These are phyloP conservation scores for Tinamus major DNA, from an alignment of 2,797 vertebrate genomes.

Conservation along the genomic window DNA sequence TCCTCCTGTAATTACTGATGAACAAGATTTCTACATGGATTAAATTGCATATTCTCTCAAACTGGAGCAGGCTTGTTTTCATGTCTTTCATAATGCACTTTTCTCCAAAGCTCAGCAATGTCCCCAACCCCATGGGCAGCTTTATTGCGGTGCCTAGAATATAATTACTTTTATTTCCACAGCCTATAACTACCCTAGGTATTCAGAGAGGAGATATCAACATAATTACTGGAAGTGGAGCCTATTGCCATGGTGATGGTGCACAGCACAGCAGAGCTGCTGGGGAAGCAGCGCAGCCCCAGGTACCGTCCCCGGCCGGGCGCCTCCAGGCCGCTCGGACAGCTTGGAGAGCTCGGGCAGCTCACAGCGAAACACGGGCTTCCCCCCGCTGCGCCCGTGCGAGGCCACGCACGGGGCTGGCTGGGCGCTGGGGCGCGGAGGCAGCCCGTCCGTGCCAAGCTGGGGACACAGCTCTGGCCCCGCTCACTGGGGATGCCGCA, in stretches of 20 bases:
- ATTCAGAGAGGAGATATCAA: background rate
- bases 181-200: background rate
- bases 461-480: background rate
- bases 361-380: background rate
- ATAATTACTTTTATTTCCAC: slow-evolving; percentile 33
- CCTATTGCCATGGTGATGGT: slow-evolving; percentile 31
- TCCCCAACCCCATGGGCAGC: background rate
- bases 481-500: background rate
- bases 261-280: background rate
- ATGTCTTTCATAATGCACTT: background rate
- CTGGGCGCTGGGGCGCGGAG: fast-evolving
- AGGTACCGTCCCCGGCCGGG: background rate
- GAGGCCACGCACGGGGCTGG: background rate
- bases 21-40: slow-evolving; percentile 40
- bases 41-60: slow-evolving; percentile 21
- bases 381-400: fast-evolving
- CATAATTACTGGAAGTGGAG: background rate
- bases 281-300: background rate
- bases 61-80: slow-evolving; percentile 16
- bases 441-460: background rate
- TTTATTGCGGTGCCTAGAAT: background rate
- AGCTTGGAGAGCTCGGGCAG: background rate
- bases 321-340: background rate
- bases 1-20: slow-evolving; percentile 62
- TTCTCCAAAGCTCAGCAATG: background rate